These are phyloP conservation scores for Notothenia rossii DNA, from an alignment of 2,113 vertebrate genomes.

Conservation along the genomic window DNA sequence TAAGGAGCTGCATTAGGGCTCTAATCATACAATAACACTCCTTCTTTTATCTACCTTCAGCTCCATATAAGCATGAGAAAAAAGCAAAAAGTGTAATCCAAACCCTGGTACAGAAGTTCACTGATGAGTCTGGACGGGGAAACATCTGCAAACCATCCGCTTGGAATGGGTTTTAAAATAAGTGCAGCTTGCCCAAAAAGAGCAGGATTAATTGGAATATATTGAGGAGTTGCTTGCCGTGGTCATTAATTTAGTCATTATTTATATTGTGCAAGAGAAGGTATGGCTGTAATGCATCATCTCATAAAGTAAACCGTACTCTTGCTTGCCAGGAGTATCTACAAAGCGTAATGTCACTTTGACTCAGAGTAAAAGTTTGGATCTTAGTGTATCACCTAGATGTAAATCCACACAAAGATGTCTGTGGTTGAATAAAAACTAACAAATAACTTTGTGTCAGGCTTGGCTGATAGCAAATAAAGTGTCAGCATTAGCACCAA, in stretches of 20 bases:
- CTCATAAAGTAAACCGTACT: conserved; percentile 21
- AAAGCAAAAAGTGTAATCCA: conserved; percentile 55
- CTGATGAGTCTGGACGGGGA: conserved; percentile 45
- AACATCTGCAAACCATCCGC: conserved; percentile 78
- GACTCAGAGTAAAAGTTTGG: conserved; percentile 12
- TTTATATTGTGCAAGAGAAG: conserved; percentile 50
- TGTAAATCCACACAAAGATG: conserved; percentile 27
- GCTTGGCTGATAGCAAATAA: conserved; percentile 27
- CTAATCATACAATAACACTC: conserved; percentile 79
- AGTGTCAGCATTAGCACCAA: conserved; percentile 33
- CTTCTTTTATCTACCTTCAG: conserved; percentile 68
- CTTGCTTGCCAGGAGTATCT: conserved; percentile 13
- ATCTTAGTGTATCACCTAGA: neutral
- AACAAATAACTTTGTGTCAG: neutral
- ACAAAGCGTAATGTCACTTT: conserved; percentile 12
- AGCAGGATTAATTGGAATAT: conserved; percentile 65
- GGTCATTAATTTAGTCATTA: conserved; percentile 30
- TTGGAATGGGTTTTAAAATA: conserved; percentile 43
- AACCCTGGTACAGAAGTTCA: conserved; percentile 42
- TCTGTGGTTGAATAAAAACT: neutral
- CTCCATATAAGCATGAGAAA: conserved; percentile 64
- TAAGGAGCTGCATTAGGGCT: conserved; percentile 62
- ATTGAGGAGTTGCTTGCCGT: conserved; percentile 44
- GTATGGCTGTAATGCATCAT: conserved; percentile 18
- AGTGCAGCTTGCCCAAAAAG: conserved; percentile 29